A percentile compares a stretch with the other conserved stretches of the same genome.
Evolutionary conservation across 2,888 invertebrate genomes (phyloP).

Genomic region (Entomobrya multifasciata): DNA sequence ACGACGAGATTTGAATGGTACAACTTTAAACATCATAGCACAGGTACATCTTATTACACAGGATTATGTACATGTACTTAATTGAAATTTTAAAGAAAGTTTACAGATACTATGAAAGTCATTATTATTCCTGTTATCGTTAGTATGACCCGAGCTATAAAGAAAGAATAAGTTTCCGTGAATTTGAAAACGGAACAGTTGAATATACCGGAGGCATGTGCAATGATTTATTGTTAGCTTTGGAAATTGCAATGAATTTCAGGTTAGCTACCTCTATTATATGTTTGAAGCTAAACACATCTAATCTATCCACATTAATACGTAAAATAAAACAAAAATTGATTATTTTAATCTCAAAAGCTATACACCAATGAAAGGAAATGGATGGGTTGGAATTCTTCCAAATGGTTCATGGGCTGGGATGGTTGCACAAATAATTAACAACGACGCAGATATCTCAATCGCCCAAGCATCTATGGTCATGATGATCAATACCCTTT

Average conservation of each 20-base stretch:
- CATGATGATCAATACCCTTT: conserved; percentile 51
- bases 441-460: conserved; percentile 55
- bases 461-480: conserved; percentile 62
- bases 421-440: conserved; percentile 53
- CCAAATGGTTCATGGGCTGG: conserved; percentile 65
- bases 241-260: conserved; percentile 64
- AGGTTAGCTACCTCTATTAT: too few species aligned
- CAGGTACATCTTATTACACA: too few species aligned
- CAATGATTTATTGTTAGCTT: conserved; percentile 40
- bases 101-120: background rate
- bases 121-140: too few species aligned
- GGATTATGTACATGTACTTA: too few species aligned
- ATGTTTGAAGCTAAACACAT: too few species aligned
- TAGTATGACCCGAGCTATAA: conserved; percentile 60
- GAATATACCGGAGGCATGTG: conserved; percentile 59
- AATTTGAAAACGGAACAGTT: conserved; percentile 40
- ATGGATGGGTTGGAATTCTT: conserved; percentile 56
- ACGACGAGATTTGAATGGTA: conserved; percentile 28
- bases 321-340: too few species aligned
- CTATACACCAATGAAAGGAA: conserved; percentile 52
- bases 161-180: conserved; percentile 32
- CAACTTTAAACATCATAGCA: conserved; percentile 30
- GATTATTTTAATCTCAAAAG: too few species aligned
- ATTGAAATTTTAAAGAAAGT: conserved; percentile 1
- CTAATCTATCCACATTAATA: too few species aligned